These are phyloP conservation scores for Poecile atricapillus DNA, from an alignment of 2,113 vertebrate species.

Conservation along the genomic window DNA sequence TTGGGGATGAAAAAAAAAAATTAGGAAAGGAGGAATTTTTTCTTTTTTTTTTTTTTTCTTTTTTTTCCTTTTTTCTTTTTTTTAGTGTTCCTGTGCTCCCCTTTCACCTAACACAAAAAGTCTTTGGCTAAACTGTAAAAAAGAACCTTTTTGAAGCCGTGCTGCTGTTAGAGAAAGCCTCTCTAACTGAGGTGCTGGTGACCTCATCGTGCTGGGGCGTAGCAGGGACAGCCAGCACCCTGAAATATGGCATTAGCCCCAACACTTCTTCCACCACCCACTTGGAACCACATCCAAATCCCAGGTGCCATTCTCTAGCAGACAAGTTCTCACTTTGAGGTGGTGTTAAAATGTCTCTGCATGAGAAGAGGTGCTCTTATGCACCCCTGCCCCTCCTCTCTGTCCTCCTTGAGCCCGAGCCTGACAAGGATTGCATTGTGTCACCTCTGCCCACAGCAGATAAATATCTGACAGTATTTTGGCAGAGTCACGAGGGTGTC, in stretches of 20 bases:
- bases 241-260: constrained; percentile 14
- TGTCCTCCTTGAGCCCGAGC: not conserved
- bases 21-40: not conserved
- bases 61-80: not conserved
- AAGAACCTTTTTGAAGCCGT: constrained; percentile 20
- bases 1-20: accelerated
- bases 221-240: not conserved
- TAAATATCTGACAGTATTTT: constrained; percentile 67
- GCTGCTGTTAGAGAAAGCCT: constrained; percentile 2
- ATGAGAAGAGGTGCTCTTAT: constrained; percentile 47
- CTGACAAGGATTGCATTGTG: constrained; percentile 49
- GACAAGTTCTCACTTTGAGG: constrained; percentile 51
- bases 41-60: no score
- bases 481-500: constrained; percentile 63
- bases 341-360: constrained; percentile 57
- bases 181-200: constrained; percentile 22
- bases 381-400: constrained; percentile 40
- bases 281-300: constrained; percentile 37
- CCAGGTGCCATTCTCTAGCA: constrained; percentile 44
- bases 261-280: not conserved
- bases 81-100: not conserved
- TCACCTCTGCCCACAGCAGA: constrained; percentile 66
- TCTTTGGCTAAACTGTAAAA: constrained; percentile 29
- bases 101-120: constrained; percentile 32
- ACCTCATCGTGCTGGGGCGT: constrained; percentile 9